phyloP scores from a whole-genome alignment of 2,888 invertebrate genomes.

The Adelphocoris suturalis region DNA sequence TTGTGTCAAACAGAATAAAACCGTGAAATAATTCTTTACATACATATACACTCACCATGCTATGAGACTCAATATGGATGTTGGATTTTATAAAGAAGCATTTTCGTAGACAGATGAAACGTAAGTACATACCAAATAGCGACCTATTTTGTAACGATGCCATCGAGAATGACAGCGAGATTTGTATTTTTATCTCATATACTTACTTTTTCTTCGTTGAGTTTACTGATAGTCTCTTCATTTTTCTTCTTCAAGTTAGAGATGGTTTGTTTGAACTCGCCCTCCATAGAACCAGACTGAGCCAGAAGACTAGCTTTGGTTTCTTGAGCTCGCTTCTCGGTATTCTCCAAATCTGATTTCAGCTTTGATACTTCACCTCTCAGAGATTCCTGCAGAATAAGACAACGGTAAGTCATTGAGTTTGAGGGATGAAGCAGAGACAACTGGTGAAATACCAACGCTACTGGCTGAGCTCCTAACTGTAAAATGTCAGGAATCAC shows the following conservation, averaged over 20 bases:
- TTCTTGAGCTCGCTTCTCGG: conserved; percentile 84
- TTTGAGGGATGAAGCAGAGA: neutral
- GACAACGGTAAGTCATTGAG: conserved; percentile 48
- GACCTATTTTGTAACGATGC: too few relatives aligned
- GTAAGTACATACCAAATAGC: too few relatives aligned
- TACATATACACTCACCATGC: too few relatives aligned
- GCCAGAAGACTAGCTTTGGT: conserved; percentile 86
- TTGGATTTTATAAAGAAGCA: too few relatives aligned
- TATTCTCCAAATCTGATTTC: conserved; percentile 87
- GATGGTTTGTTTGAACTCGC: conserved; percentile 88
- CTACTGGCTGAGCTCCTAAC: neutral
- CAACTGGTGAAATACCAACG: neutral
- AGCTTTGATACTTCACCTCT: conserved; percentile 87
- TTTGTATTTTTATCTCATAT: too few relatives aligned
- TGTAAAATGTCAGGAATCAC: neutral
- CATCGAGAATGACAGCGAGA: too few relatives aligned
- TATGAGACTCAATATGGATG: too few relatives aligned
- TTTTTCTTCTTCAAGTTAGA: conserved; percentile 86
- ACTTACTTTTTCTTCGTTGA: conserved; percentile 87
- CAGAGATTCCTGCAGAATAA: conserved; percentile 81
- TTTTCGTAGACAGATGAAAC: too few relatives aligned
- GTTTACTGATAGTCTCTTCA: conserved; percentile 86
- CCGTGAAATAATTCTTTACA: too few relatives aligned
- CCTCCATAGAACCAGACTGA: conserved; percentile 88
- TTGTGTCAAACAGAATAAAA: too few relatives aligned